Conservation (phyloP, 2,888 invertebrate species). For the Mamestra brassicae region DNA sequence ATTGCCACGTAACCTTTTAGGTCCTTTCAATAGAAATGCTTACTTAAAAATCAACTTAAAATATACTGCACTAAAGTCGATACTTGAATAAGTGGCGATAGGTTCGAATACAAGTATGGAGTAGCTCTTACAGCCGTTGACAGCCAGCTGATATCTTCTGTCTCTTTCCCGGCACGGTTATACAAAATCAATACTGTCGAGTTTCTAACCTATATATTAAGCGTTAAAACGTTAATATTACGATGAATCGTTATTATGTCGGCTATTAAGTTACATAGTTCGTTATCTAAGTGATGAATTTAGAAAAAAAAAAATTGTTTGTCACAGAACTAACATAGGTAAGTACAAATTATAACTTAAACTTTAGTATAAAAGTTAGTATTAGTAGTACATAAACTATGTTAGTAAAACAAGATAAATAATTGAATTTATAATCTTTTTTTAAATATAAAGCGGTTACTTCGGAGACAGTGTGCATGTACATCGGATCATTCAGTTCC, state of each 20-base stretch:
- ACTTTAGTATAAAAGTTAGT: no score
- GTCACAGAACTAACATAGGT: no score
- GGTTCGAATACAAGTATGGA: neutral
- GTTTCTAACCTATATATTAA: slow-evolving; percentile 53
- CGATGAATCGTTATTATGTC: neutral
- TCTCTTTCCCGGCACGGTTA: slow-evolving; percentile 44
- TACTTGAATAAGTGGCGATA: neutral
- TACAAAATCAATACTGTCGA: slow-evolving; percentile 54
- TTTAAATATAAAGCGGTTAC: no score
- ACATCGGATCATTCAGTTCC: no score
- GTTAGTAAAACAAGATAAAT: no score
- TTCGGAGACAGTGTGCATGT: no score
- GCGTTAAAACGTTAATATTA: slow-evolving; percentile 10
- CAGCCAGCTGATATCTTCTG: slow-evolving; percentile 52
- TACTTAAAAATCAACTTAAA: neutral
- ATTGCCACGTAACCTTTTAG: neutral
- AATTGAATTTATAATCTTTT: no score
- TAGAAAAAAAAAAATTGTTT: no score
- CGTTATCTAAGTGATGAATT: no score
- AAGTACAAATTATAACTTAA: no score
- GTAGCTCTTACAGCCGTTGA: slow-evolving; percentile 27
- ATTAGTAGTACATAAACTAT: no score
- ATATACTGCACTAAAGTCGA: neutral
- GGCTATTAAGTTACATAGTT: neutral
- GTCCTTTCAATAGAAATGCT: neutral